These are phyloP conservation scores for Lichenostomus cassidix DNA, from an alignment of 2,113 vertebrate species.

Conservation along the genomic window DNA sequence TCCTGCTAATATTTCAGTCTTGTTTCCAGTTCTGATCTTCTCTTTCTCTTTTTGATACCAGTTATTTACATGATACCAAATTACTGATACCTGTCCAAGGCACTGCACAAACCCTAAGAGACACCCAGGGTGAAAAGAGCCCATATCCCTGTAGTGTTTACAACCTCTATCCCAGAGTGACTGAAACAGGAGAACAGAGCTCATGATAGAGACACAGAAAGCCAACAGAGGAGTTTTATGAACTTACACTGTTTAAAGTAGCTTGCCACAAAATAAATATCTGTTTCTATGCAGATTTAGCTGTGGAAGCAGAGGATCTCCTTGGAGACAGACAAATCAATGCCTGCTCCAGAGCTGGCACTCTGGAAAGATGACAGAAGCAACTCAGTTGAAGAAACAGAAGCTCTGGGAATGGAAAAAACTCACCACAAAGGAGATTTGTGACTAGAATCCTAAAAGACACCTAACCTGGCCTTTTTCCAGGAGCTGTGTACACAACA, in stretches of 20 bases:
- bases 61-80: background rate
- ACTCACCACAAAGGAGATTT: background rate
- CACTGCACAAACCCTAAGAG: background rate
- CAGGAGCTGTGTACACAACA: background rate
- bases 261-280: background rate
- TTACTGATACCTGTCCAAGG: background rate
- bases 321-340: background rate
- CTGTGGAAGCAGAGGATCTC: background rate
- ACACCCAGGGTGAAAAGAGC: background rate
- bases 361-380: background rate
- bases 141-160: rapidly evolving
- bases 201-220: background rate
- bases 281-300: background rate
- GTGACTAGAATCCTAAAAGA: background rate
- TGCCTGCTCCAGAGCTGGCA: background rate
- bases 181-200: background rate
- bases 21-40: background rate
- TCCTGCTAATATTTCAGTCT: background rate
- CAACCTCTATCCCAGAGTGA: background rate
- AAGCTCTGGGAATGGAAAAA: background rate
- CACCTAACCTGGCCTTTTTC: background rate
- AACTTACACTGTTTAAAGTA: background rate
- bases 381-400: background rate
- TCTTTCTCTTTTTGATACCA: background rate
- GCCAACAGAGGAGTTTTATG: background rate